Evolutionary conservation across 2,113 vertebrate genomes (phyloP).

Genomic region (Pluvialis apricaria): DNA sequence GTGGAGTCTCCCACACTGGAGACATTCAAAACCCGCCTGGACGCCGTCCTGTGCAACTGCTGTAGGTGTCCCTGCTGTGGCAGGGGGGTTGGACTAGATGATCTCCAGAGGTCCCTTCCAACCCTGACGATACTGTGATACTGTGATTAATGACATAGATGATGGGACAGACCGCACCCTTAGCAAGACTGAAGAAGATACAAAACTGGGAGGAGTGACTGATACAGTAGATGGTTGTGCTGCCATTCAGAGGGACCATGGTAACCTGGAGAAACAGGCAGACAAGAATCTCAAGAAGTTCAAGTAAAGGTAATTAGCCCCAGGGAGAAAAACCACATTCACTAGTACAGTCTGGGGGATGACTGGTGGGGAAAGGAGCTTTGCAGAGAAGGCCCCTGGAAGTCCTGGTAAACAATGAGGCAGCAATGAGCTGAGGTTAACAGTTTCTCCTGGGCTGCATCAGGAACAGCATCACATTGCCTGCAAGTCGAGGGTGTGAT

Average conservation of each 20-base stretch:
- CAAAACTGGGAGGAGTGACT: neutral
- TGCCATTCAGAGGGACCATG: neutral
- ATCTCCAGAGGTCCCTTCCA: too few relatives aligned
- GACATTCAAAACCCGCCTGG: too few relatives aligned
- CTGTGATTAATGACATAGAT: neutral
- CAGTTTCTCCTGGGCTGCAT: neutral
- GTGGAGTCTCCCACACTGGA: too few relatives aligned
- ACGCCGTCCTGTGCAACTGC: too few relatives aligned
- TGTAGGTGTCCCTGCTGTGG: too few relatives aligned
- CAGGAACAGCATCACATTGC: neutral
- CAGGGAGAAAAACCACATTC: neutral
- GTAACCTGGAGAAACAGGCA: neutral
- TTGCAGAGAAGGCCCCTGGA: neutral
- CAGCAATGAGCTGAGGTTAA: neutral
- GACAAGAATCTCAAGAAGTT: neutral
- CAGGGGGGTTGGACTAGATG: too few relatives aligned
- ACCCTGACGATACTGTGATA: too few relatives aligned
- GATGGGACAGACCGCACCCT: neutral
- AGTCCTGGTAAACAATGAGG: neutral
- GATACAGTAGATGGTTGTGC: neutral
- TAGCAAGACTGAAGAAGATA: neutral
- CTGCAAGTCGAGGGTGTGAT: neutral
- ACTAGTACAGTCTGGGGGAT: neutral
- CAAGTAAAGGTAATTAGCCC: neutral
- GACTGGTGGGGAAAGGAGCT: neutral